Conservation (phyloP, 2,888 invertebrate species). For the Eristalinus aeneus region DNA sequence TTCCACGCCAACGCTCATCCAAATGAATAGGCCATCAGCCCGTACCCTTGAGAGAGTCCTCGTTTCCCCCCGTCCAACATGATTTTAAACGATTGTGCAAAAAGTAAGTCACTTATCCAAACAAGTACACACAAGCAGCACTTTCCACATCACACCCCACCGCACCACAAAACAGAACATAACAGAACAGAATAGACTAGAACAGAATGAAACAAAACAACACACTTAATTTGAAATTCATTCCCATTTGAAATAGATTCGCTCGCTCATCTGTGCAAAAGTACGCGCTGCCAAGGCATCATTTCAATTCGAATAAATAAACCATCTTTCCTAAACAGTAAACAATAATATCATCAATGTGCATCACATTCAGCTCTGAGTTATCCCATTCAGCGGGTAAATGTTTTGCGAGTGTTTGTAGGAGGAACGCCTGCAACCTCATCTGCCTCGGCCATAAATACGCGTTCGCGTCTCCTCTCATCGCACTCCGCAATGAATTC, state of each 20-base stretch:
- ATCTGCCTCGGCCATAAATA: conserved; percentile 36
- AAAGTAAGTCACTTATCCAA: not conserved
- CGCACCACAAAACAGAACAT: no score
- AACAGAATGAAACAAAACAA: conserved; percentile 19
- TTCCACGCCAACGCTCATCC: not conserved
- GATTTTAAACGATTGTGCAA: not conserved
- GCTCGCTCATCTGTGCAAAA: conserved; percentile 20
- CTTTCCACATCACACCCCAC: conserved; percentile 30
- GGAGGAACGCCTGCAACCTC: conserved; percentile 42
- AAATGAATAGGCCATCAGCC: not conserved
- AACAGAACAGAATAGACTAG: no score
- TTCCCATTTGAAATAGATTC: conserved; percentile 43
- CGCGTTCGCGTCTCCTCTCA: conserved; percentile 14
- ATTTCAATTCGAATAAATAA: conserved; percentile 64
- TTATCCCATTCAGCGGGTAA: conserved; percentile 54
- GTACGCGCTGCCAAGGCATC: conserved; percentile 6
- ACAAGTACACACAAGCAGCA: not conserved
- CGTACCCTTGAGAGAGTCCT: not conserved
- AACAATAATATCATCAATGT: conserved; percentile 63
- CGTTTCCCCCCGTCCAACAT: not conserved
- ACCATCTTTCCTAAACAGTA: conserved; percentile 56
- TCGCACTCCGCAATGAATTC: conserved; percentile 48
- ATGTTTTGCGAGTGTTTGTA: conserved; percentile 20
- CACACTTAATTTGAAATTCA: conserved; percentile 39
- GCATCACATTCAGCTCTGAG: conserved; percentile 52